Base-by-base conservation (phyloP, 2,888 invertebrate species). In the Heliconius sara region DNA sequence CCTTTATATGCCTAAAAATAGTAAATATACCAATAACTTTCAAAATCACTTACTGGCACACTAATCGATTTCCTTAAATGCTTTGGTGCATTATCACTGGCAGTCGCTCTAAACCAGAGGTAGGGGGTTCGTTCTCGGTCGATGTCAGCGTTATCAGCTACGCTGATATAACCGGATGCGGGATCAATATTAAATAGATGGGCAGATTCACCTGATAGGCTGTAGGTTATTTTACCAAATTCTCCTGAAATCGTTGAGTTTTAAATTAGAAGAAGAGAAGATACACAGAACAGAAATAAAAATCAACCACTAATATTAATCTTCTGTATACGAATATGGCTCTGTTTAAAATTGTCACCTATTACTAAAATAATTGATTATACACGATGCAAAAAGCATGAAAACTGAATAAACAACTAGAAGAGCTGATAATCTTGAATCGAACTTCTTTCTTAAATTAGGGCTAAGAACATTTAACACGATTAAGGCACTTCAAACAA, bases 151-250 rank as follows among this genome's bases (percentile, higher is more conserved):
- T 96, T 96, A 79, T 97, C 95, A 0, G 97, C 96, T 0, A 99
- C 97, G 13, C 96, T 96, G 63, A 99, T 97, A 80, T 96, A 96
- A 0, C 99, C 99, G 71, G 96, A 96, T 79, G 95, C 92, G 0
- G 96, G 94, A 84, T 97, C 96, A 75, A 98, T 97, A 71, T 94
- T 93, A 89, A 99, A 99, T 84, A 97, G 96, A 39, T 96, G 95
- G 39, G 97, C 96, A 81, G 96, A 96, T 77, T 97, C 97, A 5
- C 98, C 98, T 2, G 97, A 96, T 7, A 99, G 91, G 52, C 96
- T 96, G 91, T 98, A 99, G 3, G 96, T 96, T 0, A 99, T 95
- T 87, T 96, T 95, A 0, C 99, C 98, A 88, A 96, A 98, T 79
- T 96, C 95, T 25, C 96, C 97, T 95, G 84, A 9, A 83, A 84